phyloP scores from a whole-genome alignment of 2,113 vertebrate genomes.

The Carassius gibelio region DNA sequence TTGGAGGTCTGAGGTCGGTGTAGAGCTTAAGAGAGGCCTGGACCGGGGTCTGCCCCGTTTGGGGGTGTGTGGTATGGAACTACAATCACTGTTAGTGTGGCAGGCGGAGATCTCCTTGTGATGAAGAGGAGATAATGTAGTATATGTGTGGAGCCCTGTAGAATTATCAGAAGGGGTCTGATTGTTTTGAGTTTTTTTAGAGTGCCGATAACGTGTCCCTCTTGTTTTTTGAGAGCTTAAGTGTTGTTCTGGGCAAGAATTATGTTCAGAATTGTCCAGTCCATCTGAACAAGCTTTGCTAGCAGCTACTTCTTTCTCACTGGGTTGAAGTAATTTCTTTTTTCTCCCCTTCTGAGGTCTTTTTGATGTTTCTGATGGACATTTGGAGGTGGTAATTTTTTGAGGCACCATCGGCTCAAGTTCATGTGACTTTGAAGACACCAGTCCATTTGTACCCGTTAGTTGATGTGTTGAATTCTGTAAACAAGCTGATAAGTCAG shows the following conservation, averaged over 20 bases:
- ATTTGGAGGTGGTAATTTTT: not conserved
- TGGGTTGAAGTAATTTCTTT: not conserved
- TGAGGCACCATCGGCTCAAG: not conserved
- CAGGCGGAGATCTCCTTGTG: not conserved
- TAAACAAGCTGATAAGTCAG: not conserved
- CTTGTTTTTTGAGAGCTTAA: not conserved
- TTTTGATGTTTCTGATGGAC: not conserved
- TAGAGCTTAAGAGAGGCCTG: constrained; percentile 50
- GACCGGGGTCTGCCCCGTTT: constrained; percentile 33
- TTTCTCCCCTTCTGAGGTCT: not conserved
- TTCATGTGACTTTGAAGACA: not conserved
- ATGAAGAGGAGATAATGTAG: constrained; percentile 24
- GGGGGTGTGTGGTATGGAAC: constrained; percentile 40
- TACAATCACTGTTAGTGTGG: not conserved
- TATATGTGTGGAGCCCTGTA: not conserved
- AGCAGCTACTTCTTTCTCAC: constrained; percentile 6
- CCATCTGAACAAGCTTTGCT: not conserved
- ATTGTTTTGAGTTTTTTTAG: not conserved
- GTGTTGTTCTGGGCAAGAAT: not conserved
- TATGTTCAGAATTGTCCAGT: not conserved
- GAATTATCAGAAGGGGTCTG: not conserved
- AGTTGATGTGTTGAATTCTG: not conserved
- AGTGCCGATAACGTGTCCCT: not conserved
- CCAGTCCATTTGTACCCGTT: not conserved
- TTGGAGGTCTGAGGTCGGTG: constrained; percentile 48